Conservation (phyloP, 2,888 invertebrate genomes). For the Mystacides longicornis region DNA sequence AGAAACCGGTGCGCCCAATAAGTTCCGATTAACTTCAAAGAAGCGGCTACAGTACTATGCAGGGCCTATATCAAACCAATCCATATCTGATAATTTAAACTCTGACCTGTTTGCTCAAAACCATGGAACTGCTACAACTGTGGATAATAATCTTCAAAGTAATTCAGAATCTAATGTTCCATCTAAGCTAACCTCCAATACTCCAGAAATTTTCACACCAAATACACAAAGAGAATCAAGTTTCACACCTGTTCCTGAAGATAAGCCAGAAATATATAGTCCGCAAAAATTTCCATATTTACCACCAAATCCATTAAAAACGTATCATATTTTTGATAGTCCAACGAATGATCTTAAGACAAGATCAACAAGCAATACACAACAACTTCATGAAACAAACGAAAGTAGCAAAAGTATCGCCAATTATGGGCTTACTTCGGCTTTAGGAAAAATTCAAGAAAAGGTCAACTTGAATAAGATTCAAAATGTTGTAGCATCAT, state of each 20-base stretch:
- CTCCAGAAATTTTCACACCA: not conserved
- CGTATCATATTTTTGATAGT: not conserved
- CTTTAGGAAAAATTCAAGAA: slow-evolving; percentile 17
- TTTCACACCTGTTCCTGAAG: not conserved
- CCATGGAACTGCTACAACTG: not conserved
- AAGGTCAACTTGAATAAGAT: slow-evolving; percentile 44
- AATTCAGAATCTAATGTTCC: not conserved
- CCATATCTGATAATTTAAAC: not conserved
- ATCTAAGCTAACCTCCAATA: not conserved
- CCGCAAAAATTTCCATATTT: not conserved
- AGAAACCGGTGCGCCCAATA: slow-evolving; percentile 10
- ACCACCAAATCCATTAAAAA: slow-evolving; percentile 1
- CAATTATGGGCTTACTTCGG: not conserved
- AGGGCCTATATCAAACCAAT: slow-evolving; percentile 42
- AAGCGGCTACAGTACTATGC: slow-evolving; percentile 45
- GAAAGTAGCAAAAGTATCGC: not conserved
- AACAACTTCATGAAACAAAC: not conserved
- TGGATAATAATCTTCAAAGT: too few relatives aligned
- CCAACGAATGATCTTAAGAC: not conserved
- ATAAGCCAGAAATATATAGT: not conserved
- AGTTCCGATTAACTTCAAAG: slow-evolving; percentile 28
- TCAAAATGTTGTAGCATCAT: slow-evolving; percentile 43
- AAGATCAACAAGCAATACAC: not conserved
- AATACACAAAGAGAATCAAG: too few relatives aligned
- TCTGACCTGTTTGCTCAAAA: not conserved